Evolutionary conservation across 2,113 vertebrate species (phyloP).

Genomic region (Tinamus guttatus): DNA sequence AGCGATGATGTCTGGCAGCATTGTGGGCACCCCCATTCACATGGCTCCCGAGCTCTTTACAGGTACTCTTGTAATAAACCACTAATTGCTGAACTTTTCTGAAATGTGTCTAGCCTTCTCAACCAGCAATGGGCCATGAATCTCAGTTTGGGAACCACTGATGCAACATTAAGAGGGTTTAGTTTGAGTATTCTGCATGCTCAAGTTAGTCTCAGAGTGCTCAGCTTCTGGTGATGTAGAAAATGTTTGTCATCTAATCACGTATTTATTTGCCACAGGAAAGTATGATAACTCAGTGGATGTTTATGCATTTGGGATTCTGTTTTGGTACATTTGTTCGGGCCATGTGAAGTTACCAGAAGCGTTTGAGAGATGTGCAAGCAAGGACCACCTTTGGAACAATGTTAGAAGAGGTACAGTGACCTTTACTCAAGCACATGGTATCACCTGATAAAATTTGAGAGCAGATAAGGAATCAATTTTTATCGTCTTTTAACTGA

Average conservation of each 20-base stretch:
- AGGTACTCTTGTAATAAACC: conserved; percentile 75
- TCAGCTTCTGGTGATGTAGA: background rate
- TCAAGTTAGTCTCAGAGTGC: background rate
- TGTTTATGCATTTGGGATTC: conserved; percentile 97
- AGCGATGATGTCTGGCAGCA: conserved; percentile 99
- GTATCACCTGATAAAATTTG: too few species aligned
- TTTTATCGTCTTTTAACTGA: background rate
- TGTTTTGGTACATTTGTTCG: conserved; percentile 99
- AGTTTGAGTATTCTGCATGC: fast-evolving
- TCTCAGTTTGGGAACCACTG: background rate
- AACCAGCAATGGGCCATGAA: background rate
- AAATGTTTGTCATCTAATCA: background rate
- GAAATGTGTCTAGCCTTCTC: background rate
- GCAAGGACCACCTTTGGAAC: conserved; percentile 98
- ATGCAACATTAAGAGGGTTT: background rate
- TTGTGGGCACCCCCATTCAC: conserved; percentile 98
- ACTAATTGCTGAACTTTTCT: background rate
- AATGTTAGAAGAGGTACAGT: conserved; percentile 93
- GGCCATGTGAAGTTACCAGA: conserved; percentile 96
- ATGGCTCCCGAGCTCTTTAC: conserved; percentile 99
- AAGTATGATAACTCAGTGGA: conserved; percentile 99
- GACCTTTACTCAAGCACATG: too few species aligned
- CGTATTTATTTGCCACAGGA: conserved; percentile 73
- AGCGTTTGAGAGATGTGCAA: conserved; percentile 96
- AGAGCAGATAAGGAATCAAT: background rate